These are phyloP conservation scores for Chionodraco myersi DNA, from an alignment of 2,113 vertebrate genomes.

Conservation along the genomic window DNA sequence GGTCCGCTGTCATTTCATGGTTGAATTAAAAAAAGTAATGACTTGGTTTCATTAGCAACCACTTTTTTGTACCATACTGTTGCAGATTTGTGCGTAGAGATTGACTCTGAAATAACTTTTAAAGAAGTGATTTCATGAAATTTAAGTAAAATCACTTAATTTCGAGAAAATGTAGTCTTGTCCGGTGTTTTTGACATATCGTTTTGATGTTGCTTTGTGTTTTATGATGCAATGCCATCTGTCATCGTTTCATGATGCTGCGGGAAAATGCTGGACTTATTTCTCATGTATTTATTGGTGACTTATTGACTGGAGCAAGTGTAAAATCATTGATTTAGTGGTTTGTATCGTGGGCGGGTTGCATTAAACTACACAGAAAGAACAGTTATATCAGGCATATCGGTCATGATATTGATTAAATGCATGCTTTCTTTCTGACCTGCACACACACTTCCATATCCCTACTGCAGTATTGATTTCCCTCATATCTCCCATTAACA, in stretches of 20 bases:
- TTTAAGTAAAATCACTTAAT: neutral
- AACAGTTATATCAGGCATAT: slow-evolving; percentile 12
- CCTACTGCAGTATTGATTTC: slow-evolving; percentile 42
- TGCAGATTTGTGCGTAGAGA: slow-evolving; percentile 17
- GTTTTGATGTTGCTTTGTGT: slow-evolving; percentile 11
- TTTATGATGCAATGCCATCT: no score
- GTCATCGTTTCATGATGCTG: no score
- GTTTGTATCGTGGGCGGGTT: neutral
- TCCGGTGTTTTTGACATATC: neutral
- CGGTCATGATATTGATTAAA: slow-evolving; percentile 10
- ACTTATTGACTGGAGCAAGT: neutral
- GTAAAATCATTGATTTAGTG: slow-evolving; percentile 3
- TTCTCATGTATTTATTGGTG: neutral
- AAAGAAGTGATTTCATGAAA: slow-evolving; percentile 5
- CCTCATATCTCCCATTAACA: slow-evolving; percentile 32
- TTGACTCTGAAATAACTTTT: neutral
- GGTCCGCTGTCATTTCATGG: slow-evolving; percentile 69
- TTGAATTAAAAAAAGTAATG: slow-evolving; percentile 65
- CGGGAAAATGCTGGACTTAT: neutral
- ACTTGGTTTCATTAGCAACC: slow-evolving; percentile 48
- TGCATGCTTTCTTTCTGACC: neutral
- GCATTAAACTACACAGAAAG: slow-evolving; percentile 19
- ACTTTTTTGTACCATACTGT: slow-evolving; percentile 37
- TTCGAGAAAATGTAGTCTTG: neutral
- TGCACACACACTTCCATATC: slow-evolving; percentile 1